Evolutionary conservation across 2,888 invertebrate genomes (phyloP).

Genomic region (Helobdella robusta): DNA sequence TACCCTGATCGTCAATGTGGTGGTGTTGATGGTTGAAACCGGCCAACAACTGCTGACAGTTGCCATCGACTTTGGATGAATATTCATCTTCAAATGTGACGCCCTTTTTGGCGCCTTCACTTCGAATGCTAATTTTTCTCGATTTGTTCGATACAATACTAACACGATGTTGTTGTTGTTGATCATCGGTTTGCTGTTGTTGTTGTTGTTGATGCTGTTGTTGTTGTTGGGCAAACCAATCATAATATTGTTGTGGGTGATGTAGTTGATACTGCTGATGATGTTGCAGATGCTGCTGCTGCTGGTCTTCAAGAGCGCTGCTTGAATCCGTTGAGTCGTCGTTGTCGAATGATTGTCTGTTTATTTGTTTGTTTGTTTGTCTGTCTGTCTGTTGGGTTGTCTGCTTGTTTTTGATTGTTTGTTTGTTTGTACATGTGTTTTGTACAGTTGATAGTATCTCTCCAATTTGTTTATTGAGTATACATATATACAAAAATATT

Average conservation of each 20-base stretch:
- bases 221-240: no score
- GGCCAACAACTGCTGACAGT: no score
- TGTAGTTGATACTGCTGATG: no score
- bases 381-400: not conserved
- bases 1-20: no score
- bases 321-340: slow-evolving; percentile 31
- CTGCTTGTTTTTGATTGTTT: no score
- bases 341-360: slow-evolving; percentile 33
- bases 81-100: slow-evolving; percentile 18
- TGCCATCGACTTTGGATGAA: no score
- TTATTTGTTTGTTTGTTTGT: not conserved
- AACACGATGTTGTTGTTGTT: not conserved
- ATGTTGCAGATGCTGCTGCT: no score
- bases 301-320: not conserved
- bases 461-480: not conserved
- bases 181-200: no score
- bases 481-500: not conserved
- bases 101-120: slow-evolving; percentile 9
- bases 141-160: not conserved
- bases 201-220: no score
- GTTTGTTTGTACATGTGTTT: not conserved
- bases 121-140: slow-evolving; percentile 7
- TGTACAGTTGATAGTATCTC: not conserved
- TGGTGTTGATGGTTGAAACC: no score
- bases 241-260: no score